Evolutionary conservation across 1,140 invertebrate species (phyloP).

Genomic region (Diorhabda sublineata): DNA sequence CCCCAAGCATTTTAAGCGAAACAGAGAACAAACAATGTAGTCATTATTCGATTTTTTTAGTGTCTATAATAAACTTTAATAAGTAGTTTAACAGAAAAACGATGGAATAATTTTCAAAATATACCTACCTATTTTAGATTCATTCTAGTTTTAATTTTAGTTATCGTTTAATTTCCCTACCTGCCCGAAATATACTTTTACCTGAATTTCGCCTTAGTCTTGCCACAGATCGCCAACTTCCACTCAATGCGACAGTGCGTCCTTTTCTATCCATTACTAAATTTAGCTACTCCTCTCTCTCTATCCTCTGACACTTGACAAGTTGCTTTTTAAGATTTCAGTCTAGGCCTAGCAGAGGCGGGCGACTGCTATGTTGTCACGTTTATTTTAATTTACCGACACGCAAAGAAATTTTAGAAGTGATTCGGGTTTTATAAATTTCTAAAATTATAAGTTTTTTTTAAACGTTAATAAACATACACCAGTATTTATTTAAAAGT

Average conservation of each 20-base stretch:
- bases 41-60: no score
- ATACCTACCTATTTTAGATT: neutral
- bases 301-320: conserved; percentile 42
- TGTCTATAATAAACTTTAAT: no score
- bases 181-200: conserved; percentile 20
- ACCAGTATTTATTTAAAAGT: no score
- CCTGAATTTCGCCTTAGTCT: conserved; percentile 38
- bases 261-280: neutral
- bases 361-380: conserved; percentile 30
- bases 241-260: neutral
- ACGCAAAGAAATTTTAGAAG: neutral
- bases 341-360: conserved; percentile 35
- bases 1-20: no score
- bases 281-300: conserved; percentile 23
- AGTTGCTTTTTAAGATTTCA: conserved; percentile 44
- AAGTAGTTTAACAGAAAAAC: no score
- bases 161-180: neutral
- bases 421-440: neutral
- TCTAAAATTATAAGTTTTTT: no score
- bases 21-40: no score
- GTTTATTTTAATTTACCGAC: neutral
- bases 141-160: neutral
- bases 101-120: no score
- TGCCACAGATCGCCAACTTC: conserved; percentile 23
- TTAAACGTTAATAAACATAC: no score